Evolutionary conservation across 2,797 vertebrate genomes (phyloP).

Genomic region (Rhinella marina): DNA sequence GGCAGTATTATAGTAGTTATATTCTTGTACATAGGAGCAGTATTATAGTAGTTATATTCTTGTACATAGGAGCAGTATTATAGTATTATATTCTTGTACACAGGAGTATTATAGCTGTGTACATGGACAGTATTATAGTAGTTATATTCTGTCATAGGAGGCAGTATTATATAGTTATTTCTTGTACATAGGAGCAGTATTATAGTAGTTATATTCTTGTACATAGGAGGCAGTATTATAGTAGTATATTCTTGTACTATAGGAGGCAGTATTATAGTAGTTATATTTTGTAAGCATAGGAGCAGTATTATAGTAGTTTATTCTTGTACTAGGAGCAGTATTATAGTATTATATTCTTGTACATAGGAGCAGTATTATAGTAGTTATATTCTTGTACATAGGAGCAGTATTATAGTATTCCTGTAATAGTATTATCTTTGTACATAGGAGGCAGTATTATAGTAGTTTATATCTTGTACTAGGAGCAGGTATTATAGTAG

Average conservation of each 20-base stretch:
- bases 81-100: slow-evolving; percentile 1
- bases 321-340: slow-evolving; percentile 1
- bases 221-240: not conserved
- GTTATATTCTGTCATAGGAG: not conserved
- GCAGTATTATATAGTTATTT: not conserved
- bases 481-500: not conserved
- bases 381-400: slow-evolving; percentile 2
- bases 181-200: not conserved
- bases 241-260: slow-evolving; percentile 4
- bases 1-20: not conserved
- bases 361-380: not conserved
- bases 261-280: not conserved
- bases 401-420: slow-evolving; percentile 1
- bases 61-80: not conserved
- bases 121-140: too few species aligned
- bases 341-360: too few species aligned
- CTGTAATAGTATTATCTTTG: not conserved
- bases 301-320: slow-evolving; percentile 10
- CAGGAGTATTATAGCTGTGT: too few species aligned
- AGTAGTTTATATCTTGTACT: slow-evolving; percentile 10
- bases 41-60: slow-evolving; percentile 1
- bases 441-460: not conserved
- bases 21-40: not conserved
- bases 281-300: slow-evolving; percentile 16
- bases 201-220: slow-evolving; percentile 1